These are phyloP conservation scores for Diphyllodes magnificus DNA, from an alignment of 2,113 vertebrate genomes.

Conservation along the genomic window DNA sequence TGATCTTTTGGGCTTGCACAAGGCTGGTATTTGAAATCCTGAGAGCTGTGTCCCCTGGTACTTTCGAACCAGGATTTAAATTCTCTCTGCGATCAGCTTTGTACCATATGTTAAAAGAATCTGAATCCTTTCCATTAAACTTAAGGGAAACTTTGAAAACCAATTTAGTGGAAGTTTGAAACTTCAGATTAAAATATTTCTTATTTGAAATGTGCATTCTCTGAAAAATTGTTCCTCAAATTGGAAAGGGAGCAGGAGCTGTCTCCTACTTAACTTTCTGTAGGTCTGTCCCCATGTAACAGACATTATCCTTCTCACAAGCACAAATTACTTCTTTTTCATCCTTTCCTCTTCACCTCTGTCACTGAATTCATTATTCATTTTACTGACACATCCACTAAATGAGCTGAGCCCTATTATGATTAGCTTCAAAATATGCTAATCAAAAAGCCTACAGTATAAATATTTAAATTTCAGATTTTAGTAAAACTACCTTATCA, in stretches of 20 bases:
- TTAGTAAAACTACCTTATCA: conserved; percentile 9
- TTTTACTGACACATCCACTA: conserved; percentile 17
- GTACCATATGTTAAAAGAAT: not conserved
- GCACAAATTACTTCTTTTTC: not conserved
- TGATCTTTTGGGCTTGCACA: not conserved
- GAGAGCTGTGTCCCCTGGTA: not conserved
- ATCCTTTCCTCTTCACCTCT: not conserved
- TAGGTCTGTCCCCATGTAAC: not conserved
- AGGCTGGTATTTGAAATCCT: not conserved
- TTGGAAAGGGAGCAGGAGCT: not conserved
- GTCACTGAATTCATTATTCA: conserved; percentile 10
- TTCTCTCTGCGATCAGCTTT: not conserved
- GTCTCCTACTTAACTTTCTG: not conserved
- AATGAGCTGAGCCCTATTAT: not conserved
- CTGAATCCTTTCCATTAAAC: not conserved
- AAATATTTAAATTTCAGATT: conserved; percentile 51
- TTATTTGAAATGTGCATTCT: not conserved
- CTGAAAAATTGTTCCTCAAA: not conserved
- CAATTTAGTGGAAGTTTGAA: not conserved
- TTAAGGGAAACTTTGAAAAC: not conserved
- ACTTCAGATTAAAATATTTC: not conserved
- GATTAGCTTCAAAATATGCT: conserved; percentile 39
- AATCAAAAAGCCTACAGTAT: conserved; percentile 9
- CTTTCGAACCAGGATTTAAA: not conserved
- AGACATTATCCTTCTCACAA: not conserved